Conservation (phyloP, 2,113 vertebrate genomes). For the Bos taurus region DNA sequence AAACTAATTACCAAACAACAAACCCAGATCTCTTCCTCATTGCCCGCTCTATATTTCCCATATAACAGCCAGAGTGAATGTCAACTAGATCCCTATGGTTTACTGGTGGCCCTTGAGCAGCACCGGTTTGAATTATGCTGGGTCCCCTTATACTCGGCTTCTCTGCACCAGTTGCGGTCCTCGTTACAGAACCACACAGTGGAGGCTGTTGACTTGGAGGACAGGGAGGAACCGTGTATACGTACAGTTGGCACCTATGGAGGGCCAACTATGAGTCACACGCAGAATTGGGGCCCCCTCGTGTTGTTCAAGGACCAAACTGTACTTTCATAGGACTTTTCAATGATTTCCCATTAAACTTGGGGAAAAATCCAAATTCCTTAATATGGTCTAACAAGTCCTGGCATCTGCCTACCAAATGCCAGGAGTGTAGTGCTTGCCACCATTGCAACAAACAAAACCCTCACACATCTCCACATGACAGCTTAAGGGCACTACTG, state of each 20-base stretch:
- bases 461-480: neutral
- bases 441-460: neutral
- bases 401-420: neutral
- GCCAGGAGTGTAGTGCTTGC: neutral
- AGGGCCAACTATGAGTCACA: neutral
- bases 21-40: neutral
- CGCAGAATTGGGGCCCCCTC: neutral
- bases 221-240: neutral
- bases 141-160: neutral
- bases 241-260: neutral
- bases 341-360: neutral
- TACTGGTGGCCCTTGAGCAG: neutral
- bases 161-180: neutral
- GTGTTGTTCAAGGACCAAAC: neutral
- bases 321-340: neutral
- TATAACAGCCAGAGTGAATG: neutral
- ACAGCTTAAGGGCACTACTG: neutral
- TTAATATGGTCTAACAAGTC: neutral
- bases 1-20: neutral
- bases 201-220: neutral
- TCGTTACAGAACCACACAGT: rapidly evolving
- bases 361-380: neutral
- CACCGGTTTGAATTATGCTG: neutral
- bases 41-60: neutral
- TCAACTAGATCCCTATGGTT: neutral